Evolutionary conservation across 2,113 vertebrate species (phyloP), one percentile per base, ranked within the genome.

Genomic region (Pandion haliaetus): DNA sequence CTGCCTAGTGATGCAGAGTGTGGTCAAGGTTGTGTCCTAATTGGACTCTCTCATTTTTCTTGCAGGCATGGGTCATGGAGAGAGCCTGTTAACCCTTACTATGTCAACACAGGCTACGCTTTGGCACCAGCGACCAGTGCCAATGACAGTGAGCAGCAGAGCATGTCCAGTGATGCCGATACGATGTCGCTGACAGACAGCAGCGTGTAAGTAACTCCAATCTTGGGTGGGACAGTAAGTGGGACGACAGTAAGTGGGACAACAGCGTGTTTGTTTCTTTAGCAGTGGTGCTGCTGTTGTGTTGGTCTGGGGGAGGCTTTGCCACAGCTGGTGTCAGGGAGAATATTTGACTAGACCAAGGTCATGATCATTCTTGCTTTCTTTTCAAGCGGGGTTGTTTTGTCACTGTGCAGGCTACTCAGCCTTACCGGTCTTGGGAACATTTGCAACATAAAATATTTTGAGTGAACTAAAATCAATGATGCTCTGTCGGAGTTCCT

Each of bases 101-200:
- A 99, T 57, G 98, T 99, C 83, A 99, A 99, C 98, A 98, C 99
- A 4, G 99, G 99, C 89, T 99, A 99, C 1, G 99, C 99, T 34
- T 88, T 99, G 63, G 99, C 99, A 82, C 99, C 99, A 9, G 99
- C 98, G 36, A 99, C 99, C 97, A 99, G 99, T 19, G 99, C 99
- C 96, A 99, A 99, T 1, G 99, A 99, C 99, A 99, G 99, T 4
- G 99, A 99, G 98, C 99, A 99, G 97, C 99, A 99, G 98, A 99
- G 99, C 98, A 99, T 99, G 99, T 99, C 99, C 91, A 99, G 99
- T 8, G 99, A 99, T 4, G 99, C 99, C 0, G 99, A 99, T 96
- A 99, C 99, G 15, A 98, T 99, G 97, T 99, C 99, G 0, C 98
- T 99, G 97, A 99, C 99, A 4, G 99, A 99, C 98, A 99, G 99